phyloP scores from a whole-genome alignment of 2,888 invertebrate species.

The Eretmocerus hayati region DNA sequence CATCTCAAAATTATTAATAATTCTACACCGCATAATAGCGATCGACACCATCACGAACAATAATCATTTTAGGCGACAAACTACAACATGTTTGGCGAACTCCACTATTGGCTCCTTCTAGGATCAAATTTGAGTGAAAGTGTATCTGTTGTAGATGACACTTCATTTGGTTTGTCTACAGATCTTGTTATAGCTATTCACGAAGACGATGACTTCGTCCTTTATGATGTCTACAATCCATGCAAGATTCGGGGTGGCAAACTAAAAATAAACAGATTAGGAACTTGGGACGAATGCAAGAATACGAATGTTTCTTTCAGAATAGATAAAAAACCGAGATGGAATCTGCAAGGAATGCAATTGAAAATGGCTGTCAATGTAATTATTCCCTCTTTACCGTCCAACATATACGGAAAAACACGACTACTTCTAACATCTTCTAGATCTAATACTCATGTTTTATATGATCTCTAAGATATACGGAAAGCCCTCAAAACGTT shows the following conservation, averaged over 20 bases:
- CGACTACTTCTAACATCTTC: too few relatives aligned
- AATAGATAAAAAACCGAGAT: conserved; percentile 19
- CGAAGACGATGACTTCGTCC: conserved; percentile 17
- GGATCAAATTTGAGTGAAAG: conserved; percentile 23
- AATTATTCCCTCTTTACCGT: neutral
- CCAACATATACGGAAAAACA: neutral
- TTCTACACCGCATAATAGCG: neutral
- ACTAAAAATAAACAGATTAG: conserved; percentile 26
- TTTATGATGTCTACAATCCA: conserved; percentile 31
- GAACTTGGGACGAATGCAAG: conserved; percentile 23
- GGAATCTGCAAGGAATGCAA: conserved; percentile 23
- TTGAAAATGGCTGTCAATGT: conserved; percentile 20
- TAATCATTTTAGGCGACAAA: conserved; percentile 10
- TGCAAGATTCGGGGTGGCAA: conserved; percentile 26
- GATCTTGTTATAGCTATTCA: conserved; percentile 28
- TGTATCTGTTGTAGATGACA: conserved; percentile 25
- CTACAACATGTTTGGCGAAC: conserved; percentile 19
- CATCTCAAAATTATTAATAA: neutral
- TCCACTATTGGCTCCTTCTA: conserved; percentile 29
- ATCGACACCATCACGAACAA: too few relatives aligned
- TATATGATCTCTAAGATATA: conserved; percentile 6
- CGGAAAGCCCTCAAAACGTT: conserved; percentile 5
- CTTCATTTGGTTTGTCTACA: conserved; percentile 27
- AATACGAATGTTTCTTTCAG: conserved; percentile 7
- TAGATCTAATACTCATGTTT: too few relatives aligned